These are phyloP conservation scores for Takifugu ocellatus DNA, from an alignment of 2,797 vertebrate species.

Conservation along the genomic window DNA sequence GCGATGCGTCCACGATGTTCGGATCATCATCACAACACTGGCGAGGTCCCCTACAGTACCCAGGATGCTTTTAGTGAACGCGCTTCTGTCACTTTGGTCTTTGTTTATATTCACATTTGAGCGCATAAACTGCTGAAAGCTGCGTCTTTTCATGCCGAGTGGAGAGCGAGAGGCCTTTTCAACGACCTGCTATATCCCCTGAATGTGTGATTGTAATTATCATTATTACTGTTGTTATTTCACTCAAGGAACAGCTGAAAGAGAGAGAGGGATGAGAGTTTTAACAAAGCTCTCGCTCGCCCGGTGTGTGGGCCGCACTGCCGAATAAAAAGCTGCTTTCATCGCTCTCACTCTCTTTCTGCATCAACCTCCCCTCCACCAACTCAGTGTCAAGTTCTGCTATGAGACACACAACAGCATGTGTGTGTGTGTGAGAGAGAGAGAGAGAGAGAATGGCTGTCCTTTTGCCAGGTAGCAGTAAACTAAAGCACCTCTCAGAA, in stretches of 20 bases:
- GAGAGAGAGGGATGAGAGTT: conserved; percentile 30
- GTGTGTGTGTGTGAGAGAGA: conserved; percentile 26
- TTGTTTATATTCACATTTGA: conserved; percentile 1
- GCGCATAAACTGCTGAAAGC: conserved; percentile 27
- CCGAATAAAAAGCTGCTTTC: conserved; percentile 64
- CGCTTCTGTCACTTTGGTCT: conserved; percentile 1
- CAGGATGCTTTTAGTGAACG: conserved; percentile 2
- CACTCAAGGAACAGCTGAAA: conserved; percentile 54
- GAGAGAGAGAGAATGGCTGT: conserved; percentile 27
- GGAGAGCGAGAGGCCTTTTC: conserved; percentile 26
- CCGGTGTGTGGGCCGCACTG: conserved; percentile 63
- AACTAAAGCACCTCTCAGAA: conserved; percentile 58
- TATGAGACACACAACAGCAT: conserved; percentile 57
- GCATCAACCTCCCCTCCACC: conserved; percentile 67
- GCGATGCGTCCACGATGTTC: no score
- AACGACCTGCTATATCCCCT: conserved; percentile 34
- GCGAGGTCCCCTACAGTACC: no score
- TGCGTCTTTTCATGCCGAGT: conserved; percentile 5
- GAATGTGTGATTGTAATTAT: conserved; percentile 9
- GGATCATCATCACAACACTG: no score
- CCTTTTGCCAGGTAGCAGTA: conserved; percentile 59
- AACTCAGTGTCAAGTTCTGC: conserved; percentile 71
- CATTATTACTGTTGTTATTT: conserved; percentile 46
- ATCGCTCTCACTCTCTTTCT: conserved; percentile 47
- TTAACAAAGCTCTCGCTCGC: conserved; percentile 53